Evolutionary conservation across 2,888 invertebrate species (phyloP), one percentile per base, ranked within the genome.

Genomic region (Noctuana brunneofusca): DNA sequence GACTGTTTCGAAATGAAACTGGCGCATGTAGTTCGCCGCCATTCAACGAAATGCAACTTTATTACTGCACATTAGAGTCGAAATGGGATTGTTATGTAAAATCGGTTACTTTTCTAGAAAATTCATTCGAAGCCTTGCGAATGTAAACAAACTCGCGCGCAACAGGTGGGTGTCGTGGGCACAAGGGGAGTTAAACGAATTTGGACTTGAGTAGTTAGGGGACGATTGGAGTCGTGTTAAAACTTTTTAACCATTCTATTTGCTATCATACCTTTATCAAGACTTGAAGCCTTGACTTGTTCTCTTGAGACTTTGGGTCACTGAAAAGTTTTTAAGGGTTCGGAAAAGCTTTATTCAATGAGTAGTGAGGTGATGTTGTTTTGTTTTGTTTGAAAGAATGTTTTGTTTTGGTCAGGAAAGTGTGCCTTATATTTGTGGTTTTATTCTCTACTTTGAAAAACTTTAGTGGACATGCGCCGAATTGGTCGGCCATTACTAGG

Each of bases 141-240:
- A 77, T 73, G 82, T 86, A 84, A 85, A 84, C 80, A 86, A 81
- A 84, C 75, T 72, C 60, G 66, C 30, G 75, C 72, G 81, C 83
- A 86, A 87, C 82, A 81, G 78, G 83, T 81, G 71, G 66, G 56
- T 59, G 32, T 43, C 38, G 43, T 46, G 64, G 66, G 66, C 65
- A 62, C 67, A 43, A 43, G 43, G 18, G 43, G 16, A 18, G 1
- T 43, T 43, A 49, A 22, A 59, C 30, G 43, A 59, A 43, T 58
- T 58, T 38, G 52, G 41, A 41, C 35, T 14, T 18, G 52, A 43
- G 52, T 38, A 52, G 52, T 55, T 56, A 27, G 27, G 38, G 16
- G 24, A 22, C 41, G 27, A 43, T 53, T 46, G 30, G 20, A 53
- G 14, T 32, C 30, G 43, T 18, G 50, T 38, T 46, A 27, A 46